These are phyloP conservation scores for Rhea pennata DNA, from an alignment of 2,113 vertebrate species.

Conservation along the genomic window DNA sequence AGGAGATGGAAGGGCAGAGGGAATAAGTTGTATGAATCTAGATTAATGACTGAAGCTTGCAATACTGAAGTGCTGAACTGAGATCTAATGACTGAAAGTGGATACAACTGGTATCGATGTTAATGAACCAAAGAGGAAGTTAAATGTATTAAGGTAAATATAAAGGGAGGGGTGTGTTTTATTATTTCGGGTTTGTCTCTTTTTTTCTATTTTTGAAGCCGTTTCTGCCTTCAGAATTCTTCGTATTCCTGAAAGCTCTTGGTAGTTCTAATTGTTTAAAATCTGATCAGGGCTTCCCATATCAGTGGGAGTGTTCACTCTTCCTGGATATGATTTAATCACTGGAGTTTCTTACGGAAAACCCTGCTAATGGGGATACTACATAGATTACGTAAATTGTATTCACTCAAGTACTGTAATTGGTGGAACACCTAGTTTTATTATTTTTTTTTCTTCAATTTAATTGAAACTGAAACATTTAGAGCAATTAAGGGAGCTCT, in stretches of 20 bases:
- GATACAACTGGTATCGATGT: slow-evolving; percentile 35
- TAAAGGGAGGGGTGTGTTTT: not conserved
- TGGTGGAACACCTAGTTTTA: slow-evolving; percentile 38
- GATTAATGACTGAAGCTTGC: slow-evolving; percentile 36
- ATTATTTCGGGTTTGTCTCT: too few species aligned
- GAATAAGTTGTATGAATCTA: not conserved
- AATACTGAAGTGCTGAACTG: not conserved
- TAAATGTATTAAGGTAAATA: not conserved
- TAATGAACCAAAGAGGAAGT: slow-evolving; percentile 47
- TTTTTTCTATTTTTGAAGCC: slow-evolving; percentile 29
- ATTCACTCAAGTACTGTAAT: slow-evolving; percentile 58
- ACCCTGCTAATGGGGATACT: slow-evolving; percentile 25
- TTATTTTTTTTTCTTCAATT: not conserved
- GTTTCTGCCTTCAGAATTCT: slow-evolving; percentile 13
- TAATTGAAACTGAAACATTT: slow-evolving; percentile 58
- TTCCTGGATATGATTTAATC: slow-evolving; percentile 59
- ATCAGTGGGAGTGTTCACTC: not conserved
- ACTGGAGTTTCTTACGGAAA: slow-evolving; percentile 30
- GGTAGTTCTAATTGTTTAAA: slow-evolving; percentile 47
- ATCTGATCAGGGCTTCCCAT: slow-evolving; percentile 26
- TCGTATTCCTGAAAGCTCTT: slow-evolving; percentile 24
- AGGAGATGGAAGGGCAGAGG: not conserved
- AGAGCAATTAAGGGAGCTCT: slow-evolving; percentile 22
- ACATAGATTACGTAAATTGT: slow-evolving; percentile 11
- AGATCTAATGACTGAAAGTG: slow-evolving; percentile 55